Evolutionary conservation across 2,888 invertebrate genomes (phyloP), one percentile per base, ranked within the genome.

Genomic region (Mantis religiosa): DNA sequence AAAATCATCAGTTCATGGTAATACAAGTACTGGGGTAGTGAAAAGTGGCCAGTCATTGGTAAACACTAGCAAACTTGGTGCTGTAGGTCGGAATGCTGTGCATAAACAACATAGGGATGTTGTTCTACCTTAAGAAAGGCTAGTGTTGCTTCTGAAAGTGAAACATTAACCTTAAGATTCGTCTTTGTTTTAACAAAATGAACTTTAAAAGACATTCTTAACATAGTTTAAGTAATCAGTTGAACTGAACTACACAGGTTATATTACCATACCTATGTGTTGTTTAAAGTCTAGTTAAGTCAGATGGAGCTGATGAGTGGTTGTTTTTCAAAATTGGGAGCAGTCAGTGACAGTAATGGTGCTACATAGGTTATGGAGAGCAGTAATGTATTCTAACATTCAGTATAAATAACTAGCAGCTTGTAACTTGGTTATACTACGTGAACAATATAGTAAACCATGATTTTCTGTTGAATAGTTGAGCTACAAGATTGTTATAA

Each of bases 11-110:
- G 54, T 20, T 71, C 87, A 82, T 82, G 87, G 82, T 1, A 82
- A 82, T 25, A n/a, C 41, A 27, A 85, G 47, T 54, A 82, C 82
- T 34, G n/a, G 34, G 25, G n/a, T 30, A 9, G 82, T 34, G 87
- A 86, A 81, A 86, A 86, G 86, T 86, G 86, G 86, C 86, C 86
- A 86, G 81, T 86, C 86, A 30, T 34, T 28, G 54, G 54, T 85
- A 47, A 85, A 27, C 20, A 41, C 54, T 85, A 85, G 30, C 84
- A 84, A 85, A 85, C 34, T 85, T 82, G 87, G 87, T 82, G 54
- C 54, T 71, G 82, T 82, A 34, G 34, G 82, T 34, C 25, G 30
- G 15, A 34, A 71, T 71, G 54, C 54, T 71, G 20, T 71, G 54
- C 54, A 71, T 71, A 71, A 71, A 71, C 54, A 71, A 71, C 87